These are phyloP conservation scores for Corythaixoides concolor DNA, from an alignment of 2,113 vertebrate species.

Conservation along the genomic window DNA sequence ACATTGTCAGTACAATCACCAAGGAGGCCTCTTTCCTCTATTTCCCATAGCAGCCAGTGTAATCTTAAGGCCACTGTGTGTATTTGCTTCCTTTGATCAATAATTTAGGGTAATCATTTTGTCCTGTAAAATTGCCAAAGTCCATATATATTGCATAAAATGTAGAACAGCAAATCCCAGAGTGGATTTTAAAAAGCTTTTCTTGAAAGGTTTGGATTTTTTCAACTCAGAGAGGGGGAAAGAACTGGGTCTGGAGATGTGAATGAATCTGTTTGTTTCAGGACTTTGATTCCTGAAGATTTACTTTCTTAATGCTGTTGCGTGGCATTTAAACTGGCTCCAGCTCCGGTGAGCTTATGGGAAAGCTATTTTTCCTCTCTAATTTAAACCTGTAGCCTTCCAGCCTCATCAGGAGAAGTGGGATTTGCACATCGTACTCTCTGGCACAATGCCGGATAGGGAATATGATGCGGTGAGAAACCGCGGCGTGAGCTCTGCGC, in stretches of 20 bases:
- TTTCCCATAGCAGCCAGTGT: background rate
- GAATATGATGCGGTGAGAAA: rapidly evolving
- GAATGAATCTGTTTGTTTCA: slow-evolving; percentile 6
- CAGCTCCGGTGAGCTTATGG: background rate
- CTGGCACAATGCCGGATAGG: rapidly evolving
- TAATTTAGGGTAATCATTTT: slow-evolving; percentile 45
- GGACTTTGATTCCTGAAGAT: slow-evolving; percentile 1
- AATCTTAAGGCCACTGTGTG: background rate
- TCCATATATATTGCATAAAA: slow-evolving; percentile 1
- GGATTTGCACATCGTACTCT: rapidly evolving
- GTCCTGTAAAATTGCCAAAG: background rate
- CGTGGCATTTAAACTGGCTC: background rate
- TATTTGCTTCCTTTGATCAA: slow-evolving; percentile 33
- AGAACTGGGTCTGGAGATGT: background rate
- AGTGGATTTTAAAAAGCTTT: background rate
- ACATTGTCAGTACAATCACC: background rate
- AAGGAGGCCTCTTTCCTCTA: background rate
- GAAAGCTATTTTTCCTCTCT: background rate
- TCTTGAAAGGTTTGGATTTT: background rate
- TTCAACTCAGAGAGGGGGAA: background rate
- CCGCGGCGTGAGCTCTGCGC: background rate
- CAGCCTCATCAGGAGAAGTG: background rate
- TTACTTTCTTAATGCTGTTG: slow-evolving; percentile 13
- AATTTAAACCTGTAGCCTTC: background rate
- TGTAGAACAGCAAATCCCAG: background rate